Evolutionary conservation across 2,888 invertebrate species (phyloP).

Genomic region (Aphodius sticticus): DNA sequence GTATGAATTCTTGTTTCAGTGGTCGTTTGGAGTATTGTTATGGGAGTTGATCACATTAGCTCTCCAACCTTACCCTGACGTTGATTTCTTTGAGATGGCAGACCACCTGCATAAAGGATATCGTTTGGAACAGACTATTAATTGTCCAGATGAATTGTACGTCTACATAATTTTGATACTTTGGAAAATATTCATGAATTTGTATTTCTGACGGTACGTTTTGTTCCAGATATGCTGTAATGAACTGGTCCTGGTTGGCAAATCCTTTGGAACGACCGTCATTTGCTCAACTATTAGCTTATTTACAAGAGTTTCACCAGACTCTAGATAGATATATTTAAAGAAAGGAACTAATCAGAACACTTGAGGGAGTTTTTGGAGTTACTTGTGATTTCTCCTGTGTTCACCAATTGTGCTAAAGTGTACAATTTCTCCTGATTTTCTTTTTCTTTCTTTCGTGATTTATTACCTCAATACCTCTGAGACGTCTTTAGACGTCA

Average conservation of each 20-base stretch:
- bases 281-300: slow-evolving; percentile 74
- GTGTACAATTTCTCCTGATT: neutral
- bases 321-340: slow-evolving; percentile 75
- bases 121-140: slow-evolving; percentile 88
- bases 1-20: slow-evolving; percentile 69
- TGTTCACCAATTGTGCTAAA: neutral
- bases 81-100: slow-evolving; percentile 92
- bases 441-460: slow-evolving; percentile 9
- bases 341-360: slow-evolving; percentile 35
- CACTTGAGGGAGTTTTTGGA: slow-evolving; percentile 15
- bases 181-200: neutral
- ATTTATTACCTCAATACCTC: neutral
- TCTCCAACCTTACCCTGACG: slow-evolving; percentile 88
- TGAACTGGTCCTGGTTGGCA: slow-evolving; percentile 80
- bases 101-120: slow-evolving; percentile 89
- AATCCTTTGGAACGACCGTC: slow-evolving; percentile 71
- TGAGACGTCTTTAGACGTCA: neutral
- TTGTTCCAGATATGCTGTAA: slow-evolving; percentile 69
- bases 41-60: slow-evolving; percentile 95
- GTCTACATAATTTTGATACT: slow-evolving; percentile 55
- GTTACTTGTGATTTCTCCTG: neutral
- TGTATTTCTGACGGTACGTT: no score
- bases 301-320: slow-evolving; percentile 77
- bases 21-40: slow-evolving; percentile 93
- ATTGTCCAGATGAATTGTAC: slow-evolving; percentile 96